Evolutionary conservation across 2,888 invertebrate species (phyloP).

Genomic region (Agelastica alni): DNA sequence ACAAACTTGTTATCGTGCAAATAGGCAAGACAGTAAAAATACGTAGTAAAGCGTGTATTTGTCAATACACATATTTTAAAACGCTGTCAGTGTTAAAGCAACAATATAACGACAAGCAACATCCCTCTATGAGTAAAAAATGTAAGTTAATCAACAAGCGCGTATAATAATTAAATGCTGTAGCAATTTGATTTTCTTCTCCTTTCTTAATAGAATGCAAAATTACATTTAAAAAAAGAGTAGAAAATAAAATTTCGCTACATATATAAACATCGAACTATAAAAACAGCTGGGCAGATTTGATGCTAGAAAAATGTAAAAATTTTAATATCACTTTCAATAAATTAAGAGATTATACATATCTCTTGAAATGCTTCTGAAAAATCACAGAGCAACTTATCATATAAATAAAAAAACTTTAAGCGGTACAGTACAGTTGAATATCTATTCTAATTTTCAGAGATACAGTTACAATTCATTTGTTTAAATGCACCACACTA

Average conservation of each 20-base stretch:
- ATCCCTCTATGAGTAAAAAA: constrained; percentile 34
- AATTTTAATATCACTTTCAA: constrained; percentile 31
- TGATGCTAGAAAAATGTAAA: constrained; percentile 27
- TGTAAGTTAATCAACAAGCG: constrained; percentile 39
- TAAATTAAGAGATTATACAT: constrained; percentile 12
- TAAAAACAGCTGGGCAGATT: constrained; percentile 42
- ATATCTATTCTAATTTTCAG: too few species aligned
- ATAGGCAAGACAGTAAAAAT: constrained; percentile 6
- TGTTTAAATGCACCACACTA: neutral
- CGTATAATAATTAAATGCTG: constrained; percentile 26
- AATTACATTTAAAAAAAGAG: too few species aligned
- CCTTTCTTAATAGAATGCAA: too few species aligned
- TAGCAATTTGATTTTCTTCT: constrained; percentile 8
- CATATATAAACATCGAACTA: too few species aligned
- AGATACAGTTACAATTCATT: neutral
- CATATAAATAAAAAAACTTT: constrained; percentile 7
- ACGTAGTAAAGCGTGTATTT: neutral
- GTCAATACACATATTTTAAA: constrained; percentile 5
- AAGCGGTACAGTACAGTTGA: constrained; percentile 22
- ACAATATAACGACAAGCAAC: constrained; percentile 40
- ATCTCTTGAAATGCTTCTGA: constrained; percentile 28
- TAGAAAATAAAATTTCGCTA: constrained; percentile 28
- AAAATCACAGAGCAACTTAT: constrained; percentile 33
- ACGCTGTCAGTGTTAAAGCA: constrained; percentile 25
- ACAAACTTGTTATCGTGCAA: constrained; percentile 18